Evolutionary conservation across 1,140 invertebrate genomes (phyloP).

Genomic region (Zaprionus capensis): DNA sequence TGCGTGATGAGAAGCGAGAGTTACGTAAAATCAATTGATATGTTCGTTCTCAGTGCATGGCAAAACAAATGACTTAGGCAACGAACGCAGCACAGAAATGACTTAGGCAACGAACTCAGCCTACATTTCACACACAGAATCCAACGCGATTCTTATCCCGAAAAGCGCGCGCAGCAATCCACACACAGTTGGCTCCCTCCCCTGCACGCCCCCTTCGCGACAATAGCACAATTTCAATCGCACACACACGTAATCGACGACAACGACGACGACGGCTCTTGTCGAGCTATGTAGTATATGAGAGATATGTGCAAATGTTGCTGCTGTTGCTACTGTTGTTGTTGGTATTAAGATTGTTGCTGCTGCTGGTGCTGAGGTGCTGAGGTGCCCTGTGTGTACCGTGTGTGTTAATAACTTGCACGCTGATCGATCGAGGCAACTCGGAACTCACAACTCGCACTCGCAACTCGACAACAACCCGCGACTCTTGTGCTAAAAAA

Average conservation of each 20-base stretch:
- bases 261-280: slow-evolving; percentile 11
- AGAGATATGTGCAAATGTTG: slow-evolving; percentile 61
- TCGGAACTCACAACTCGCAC: slow-evolving; percentile 9
- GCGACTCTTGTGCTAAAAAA: slow-evolving; percentile 76
- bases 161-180: slow-evolving; percentile 40
- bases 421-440: slow-evolving; percentile 18
- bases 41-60: slow-evolving; percentile 10
- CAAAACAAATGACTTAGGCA: slow-evolving; percentile 68
- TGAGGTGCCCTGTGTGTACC: slow-evolving; percentile 27
- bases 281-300: slow-evolving; percentile 58
- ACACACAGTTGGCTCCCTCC: slow-evolving; percentile 14
- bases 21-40: slow-evolving; percentile 40
- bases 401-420: slow-evolving; percentile 65
- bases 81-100: slow-evolving; percentile 68
- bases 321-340: slow-evolving; percentile 59
- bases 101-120: slow-evolving; percentile 70
- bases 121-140: slow-evolving; percentile 22
- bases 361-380: slow-evolving; percentile 41
- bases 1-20: slow-evolving; percentile 1
- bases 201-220: slow-evolving; percentile 36
- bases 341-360: slow-evolving; percentile 39
- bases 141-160: neutral
- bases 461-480: slow-evolving; percentile 28
- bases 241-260: slow-evolving; percentile 33
- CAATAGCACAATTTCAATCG: slow-evolving; percentile 25